phyloP scores from a whole-genome alignment of 2,797 vertebrate species.

The Chelon labrosus region DNA sequence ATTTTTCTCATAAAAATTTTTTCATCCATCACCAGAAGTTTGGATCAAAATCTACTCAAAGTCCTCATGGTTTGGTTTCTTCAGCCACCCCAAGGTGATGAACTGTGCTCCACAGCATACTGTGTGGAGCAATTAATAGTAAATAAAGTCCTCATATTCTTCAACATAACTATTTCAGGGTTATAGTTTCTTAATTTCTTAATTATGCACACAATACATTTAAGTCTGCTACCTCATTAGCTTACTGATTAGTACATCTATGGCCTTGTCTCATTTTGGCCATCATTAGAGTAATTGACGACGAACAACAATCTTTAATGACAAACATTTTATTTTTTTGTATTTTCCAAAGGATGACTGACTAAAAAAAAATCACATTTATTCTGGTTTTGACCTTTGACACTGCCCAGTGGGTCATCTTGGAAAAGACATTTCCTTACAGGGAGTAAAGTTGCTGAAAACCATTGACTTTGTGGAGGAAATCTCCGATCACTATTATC shows the following conservation, averaged over 20 bases:
- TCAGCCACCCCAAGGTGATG: not conserved
- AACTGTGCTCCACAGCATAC: not conserved
- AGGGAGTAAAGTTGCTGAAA: constrained; percentile 29
- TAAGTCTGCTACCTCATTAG: constrained; percentile 36
- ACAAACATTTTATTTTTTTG: constrained; percentile 3
- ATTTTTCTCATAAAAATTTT: not conserved
- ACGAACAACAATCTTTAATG: constrained; percentile 16
- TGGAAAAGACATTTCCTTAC: constrained; percentile 19
- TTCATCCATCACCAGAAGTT: not conserved
- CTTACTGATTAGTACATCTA: constrained; percentile 10
- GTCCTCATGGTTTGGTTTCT: not conserved
- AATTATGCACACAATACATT: constrained; percentile 25
- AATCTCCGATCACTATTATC: constrained; percentile 9
- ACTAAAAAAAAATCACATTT: constrained; percentile 12
- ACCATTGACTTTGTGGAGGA: not conserved
- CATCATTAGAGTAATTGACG: constrained; percentile 29
- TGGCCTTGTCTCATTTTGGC: not conserved
- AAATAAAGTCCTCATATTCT: not conserved
- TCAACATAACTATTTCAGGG: constrained; percentile 1
- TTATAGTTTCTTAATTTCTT: not conserved
- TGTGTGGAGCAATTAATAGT: constrained; percentile 27
- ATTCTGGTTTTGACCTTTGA: constrained; percentile 10
- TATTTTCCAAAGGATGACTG: constrained; percentile 10
- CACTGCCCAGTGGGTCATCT: constrained; percentile 11
- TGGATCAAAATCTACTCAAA: not conserved